Percentiles rank a stretch among this genome's conserved stretches.
phyloP scores from a whole-genome alignment of 2,888 invertebrate genomes.

The Xanthorhoe spadicearia region DNA sequence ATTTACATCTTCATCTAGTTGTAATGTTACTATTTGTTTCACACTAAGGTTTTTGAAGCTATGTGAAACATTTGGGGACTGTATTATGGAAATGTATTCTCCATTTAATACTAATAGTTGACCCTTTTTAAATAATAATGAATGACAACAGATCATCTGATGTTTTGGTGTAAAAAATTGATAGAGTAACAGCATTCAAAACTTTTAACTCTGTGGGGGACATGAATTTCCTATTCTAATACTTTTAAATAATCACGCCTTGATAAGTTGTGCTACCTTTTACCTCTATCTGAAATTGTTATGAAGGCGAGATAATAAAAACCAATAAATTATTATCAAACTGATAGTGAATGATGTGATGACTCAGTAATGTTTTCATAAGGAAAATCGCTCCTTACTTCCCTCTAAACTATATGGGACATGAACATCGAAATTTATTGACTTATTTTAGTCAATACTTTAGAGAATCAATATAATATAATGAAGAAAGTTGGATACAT shows the following conservation, averaged over 20 bases:
- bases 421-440: neutral
- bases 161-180: too few species aligned
- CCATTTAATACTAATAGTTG: too few species aligned
- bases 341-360: neutral
- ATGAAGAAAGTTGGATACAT: conserved; percentile 19
- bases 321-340: neutral
- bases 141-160: too few species aligned
- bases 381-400: neutral
- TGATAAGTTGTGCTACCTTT: neutral
- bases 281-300: neutral
- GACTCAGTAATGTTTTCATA: neutral
- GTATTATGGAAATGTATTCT: too few species aligned
- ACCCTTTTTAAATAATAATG: too few species aligned
- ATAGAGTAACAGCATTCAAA: too few species aligned
- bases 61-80: too few species aligned
- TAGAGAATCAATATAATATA: neutral
- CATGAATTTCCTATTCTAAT: neutral
- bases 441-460: neutral
- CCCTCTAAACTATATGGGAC: neutral
- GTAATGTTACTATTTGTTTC: too few species aligned
- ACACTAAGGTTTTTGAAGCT: too few species aligned
- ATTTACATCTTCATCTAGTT: too few species aligned
- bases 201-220: neutral
- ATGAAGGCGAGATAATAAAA: neutral
- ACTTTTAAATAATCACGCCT: neutral